Base-by-base conservation (phyloP, 2,888 invertebrate species). In the Nysson spinosus region DNA sequence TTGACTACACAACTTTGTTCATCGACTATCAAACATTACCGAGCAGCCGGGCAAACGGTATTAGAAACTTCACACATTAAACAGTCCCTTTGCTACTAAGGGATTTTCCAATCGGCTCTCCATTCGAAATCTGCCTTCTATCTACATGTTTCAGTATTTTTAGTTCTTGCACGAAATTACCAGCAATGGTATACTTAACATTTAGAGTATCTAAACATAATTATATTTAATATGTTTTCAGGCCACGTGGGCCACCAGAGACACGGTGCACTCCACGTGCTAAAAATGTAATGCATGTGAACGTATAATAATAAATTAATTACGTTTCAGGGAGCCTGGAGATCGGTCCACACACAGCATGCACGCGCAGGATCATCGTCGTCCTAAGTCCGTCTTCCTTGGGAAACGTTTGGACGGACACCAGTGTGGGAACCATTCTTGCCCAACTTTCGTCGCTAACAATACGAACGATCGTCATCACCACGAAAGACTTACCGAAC, bases 271-370 rank as follows among this genome's bases (percentile, higher is more conserved):
- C n/a, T n/a, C n/a, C n/a, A n/a, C n/a, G n/a, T n/a, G n/a, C n/a
- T n/a, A n/a, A n/a, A n/a, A n/a, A n/a, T n/a, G n/a, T n/a, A n/a
- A n/a, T n/a, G n/a, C n/a, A n/a, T n/a, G n/a, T n/a, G n/a, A n/a
- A n/a, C n/a, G n/a, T n/a, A n/a, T n/a, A n/a, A n/a, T n/a, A n/a
- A n/a, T n/a, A n/a, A 22, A 3, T 7, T 3, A 12, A 6, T 39
- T 14, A 3, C 69, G 47, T 85, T 85, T 7, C 87, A 93, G 93
- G 92, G 92, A 81, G 86, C 85, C 71, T 90, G 85, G 83, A 91
- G 88, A 83, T 89, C 87, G 85, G 89, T 85, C 85, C 90, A 77
- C 80, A 90, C 80, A 83, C 90, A 79, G 75, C 89, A 85, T 84
- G 90, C 85, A 89, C 89, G 14, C 87, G 90, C 77, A 83, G 90